A percentile compares a stretch with the other conserved stretches of the same genome.
phyloP scores from a whole-genome alignment of 2,888 invertebrate species.

The Lysandra bellargus region DNA sequence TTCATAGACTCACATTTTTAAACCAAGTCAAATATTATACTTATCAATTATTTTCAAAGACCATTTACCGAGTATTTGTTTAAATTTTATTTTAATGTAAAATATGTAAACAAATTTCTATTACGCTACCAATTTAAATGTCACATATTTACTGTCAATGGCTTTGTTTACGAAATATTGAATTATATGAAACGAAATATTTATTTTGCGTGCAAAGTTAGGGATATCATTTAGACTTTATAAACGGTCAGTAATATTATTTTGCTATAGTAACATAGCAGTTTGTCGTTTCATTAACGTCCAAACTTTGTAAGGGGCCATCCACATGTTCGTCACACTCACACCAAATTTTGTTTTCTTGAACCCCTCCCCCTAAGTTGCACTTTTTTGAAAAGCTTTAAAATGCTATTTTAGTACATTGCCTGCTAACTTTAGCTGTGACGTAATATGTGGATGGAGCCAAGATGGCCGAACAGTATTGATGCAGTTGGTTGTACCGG shows the following conservation, averaged over 20 bases:
- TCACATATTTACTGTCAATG: background rate
- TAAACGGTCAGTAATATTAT: background rate
- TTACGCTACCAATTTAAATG: background rate
- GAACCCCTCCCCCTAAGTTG: too few species aligned
- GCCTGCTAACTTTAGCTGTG: background rate
- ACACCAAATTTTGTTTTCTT: background rate
- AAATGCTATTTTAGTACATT: too few species aligned
- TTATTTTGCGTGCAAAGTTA: background rate
- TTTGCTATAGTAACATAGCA: background rate
- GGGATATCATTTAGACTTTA: background rate
- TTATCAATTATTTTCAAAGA: background rate
- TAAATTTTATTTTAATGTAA: too few species aligned
- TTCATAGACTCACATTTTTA: background rate
- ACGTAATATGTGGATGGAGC: background rate
- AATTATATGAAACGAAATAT: background rate
- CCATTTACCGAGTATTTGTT: background rate
- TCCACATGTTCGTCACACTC: background rate
- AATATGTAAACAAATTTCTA: too few species aligned
- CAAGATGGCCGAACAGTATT: constrained; percentile 42
- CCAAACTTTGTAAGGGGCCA: background rate
- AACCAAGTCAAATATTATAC: background rate
- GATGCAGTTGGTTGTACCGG: constrained; percentile 63
- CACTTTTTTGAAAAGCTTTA: too few species aligned
- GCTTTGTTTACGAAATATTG: too few species aligned
- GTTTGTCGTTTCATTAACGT: background rate